These are phyloP conservation scores for Harpalus rubripes DNA, from an alignment of 2,888 invertebrate genomes.

Conservation along the genomic window DNA sequence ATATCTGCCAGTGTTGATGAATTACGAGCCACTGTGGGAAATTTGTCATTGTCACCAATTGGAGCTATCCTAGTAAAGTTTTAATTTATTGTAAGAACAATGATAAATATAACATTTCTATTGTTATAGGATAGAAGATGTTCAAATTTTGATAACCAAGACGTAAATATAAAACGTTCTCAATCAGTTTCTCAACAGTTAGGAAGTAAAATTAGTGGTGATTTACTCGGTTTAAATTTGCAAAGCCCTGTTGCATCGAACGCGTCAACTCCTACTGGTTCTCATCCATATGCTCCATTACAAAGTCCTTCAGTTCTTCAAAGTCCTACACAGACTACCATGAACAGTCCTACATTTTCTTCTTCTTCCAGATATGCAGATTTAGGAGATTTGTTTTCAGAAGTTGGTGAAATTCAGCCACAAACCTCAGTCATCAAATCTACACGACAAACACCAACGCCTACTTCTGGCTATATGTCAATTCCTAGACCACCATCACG, in stretches of 20 bases:
- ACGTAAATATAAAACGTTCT: conserved; percentile 83
- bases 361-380: conserved; percentile 80
- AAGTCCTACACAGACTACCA: conserved; percentile 80
- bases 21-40: conserved; percentile 93
- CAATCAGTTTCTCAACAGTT: conserved; percentile 89
- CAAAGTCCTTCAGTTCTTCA: conserved; percentile 82
- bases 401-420: conserved; percentile 87
- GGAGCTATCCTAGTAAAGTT: conserved; percentile 81
- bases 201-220: conserved; percentile 87
- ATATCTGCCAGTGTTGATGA: conserved; percentile 98
- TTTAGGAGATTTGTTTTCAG: conserved; percentile 90
- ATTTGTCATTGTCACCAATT: conserved; percentile 90
- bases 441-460: conserved; percentile 86
- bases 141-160: conserved; percentile 84
- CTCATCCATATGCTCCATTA: conserved; percentile 90
- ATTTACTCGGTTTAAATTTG: conserved; percentile 88
- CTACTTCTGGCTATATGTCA: conserved; percentile 86
- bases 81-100: background rate
- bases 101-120: too few relatives aligned
- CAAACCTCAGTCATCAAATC: conserved; percentile 73
- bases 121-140: conserved; percentile 81
- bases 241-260: conserved; percentile 91
- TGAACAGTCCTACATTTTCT: conserved; percentile 84
- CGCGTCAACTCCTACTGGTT: conserved; percentile 81
- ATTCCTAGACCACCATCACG: conserved; percentile 94